Percentiles rank a stretch among this genome's conserved stretches.
phyloP scores from a whole-genome alignment of 2,888 invertebrate genomes.

The Tetragonula carbonaria region DNA sequence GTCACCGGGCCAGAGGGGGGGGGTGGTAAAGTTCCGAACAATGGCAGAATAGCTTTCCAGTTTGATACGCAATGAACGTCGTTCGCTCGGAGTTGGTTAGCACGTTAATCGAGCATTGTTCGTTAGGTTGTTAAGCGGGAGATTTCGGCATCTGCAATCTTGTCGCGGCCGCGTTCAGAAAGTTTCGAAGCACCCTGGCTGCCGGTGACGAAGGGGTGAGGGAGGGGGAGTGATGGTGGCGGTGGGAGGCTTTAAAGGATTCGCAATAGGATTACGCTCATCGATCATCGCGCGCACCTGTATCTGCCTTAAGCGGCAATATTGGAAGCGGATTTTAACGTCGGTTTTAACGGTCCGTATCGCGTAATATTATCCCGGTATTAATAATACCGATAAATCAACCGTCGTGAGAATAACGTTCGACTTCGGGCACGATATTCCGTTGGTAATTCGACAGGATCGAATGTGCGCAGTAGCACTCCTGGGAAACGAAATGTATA shows the following conservation, averaged over 20 bases:
- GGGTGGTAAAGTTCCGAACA: neutral
- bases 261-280: constrained; percentile 71
- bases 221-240: no score
- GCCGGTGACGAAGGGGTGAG: constrained; percentile 37
- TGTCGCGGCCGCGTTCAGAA: constrained; percentile 60
- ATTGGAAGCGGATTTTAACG: constrained; percentile 73
- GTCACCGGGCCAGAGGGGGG: neutral
- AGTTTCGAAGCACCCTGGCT: constrained; percentile 48
- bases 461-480: constrained; percentile 68
- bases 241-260: constrained; percentile 66
- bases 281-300: constrained; percentile 71
- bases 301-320: constrained; percentile 73
- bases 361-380: constrained; percentile 75
- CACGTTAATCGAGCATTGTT: constrained; percentile 54
- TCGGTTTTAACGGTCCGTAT: constrained; percentile 72
- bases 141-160: constrained; percentile 57
- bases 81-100: neutral
- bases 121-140: constrained; percentile 43
- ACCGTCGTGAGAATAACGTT: constrained; percentile 70
- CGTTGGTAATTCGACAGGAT: constrained; percentile 70
- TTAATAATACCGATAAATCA: constrained; percentile 79
- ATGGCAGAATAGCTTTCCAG: neutral
- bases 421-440: constrained; percentile 70
- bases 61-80: neutral
- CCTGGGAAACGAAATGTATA: constrained; percentile 66